Base-by-base conservation (phyloP, 2,888 invertebrate genomes). In the Coleophora deauratella region DNA sequence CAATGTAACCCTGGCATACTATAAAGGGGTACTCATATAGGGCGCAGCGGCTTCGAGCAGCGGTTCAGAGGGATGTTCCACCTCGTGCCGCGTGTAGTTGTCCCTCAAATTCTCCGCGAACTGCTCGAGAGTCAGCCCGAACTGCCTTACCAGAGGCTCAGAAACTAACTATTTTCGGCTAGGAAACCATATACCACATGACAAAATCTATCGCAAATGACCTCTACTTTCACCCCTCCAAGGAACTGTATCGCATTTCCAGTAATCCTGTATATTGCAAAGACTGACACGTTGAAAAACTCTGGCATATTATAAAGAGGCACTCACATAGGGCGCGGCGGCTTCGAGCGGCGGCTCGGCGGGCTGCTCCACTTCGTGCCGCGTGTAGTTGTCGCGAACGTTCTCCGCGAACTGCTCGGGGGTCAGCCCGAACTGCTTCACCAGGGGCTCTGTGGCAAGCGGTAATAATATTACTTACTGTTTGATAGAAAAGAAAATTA, bases 401-500 rank as follows among this genome's bases (percentile, higher is more conserved):
- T 99, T 99, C 80, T 98, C 98, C 0, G 97, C 97, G 72, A 97
- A 98, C 74, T 98, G 93, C 66, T 97, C 96, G 0, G 99, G 96
- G 0, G 93, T 91, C 39, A 99, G 80, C 46, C 99, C 99, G 74
- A 98, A 99, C 66, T 93, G 92, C 67, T 93, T 94, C 2, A 95
- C 95, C 35, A 98, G 87, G 0, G 92, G 91, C 58, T 91, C 94
- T 91, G 71, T 12, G 10, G 39, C 27, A 43, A 32, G 21, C n/a
- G 35, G 28, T 35, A 4, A 1, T 3, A 6, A 21, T n/a, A n/a
- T 21, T 3, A 21, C 21, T 21, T 4, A 21, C 21, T 3, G 3
- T 21, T 21, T 21, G 21, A 4, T 21, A n/a, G n/a, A n/a, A n/a
- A n/a, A n/a, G n/a, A n/a, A n/a, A n/a, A n/a, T n/a, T n/a, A n/a